Evolutionary conservation across 2,797 vertebrate species (phyloP).

Genomic region (Numenius phaeopus): DNA sequence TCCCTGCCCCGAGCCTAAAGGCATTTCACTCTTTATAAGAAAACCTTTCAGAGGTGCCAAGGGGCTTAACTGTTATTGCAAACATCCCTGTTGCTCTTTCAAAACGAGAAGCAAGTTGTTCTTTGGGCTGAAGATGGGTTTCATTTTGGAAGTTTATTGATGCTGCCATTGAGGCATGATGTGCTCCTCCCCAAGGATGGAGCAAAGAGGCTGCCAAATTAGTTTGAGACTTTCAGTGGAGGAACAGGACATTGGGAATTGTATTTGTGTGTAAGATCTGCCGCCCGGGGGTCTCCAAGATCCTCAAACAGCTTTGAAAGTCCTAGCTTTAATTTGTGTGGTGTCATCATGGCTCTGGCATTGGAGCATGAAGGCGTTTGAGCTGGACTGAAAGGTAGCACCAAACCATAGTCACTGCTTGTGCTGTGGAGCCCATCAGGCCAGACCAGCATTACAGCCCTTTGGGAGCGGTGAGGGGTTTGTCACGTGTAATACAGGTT

Average conservation of each 20-base stretch:
- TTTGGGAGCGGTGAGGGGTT: rapidly evolving
- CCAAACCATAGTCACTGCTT: not conserved
- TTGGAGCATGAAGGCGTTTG: not conserved
- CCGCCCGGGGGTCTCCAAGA: not conserved
- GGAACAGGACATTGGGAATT: not conserved
- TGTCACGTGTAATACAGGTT: not conserved
- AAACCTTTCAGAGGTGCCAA: slow-evolving; percentile 23
- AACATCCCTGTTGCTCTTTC: not conserved
- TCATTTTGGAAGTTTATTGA: not conserved
- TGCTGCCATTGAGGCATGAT: not conserved
- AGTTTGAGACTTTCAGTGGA: not conserved
- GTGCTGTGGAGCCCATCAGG: not conserved
- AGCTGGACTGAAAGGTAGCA: not conserved
- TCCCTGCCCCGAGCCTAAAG: not conserved
- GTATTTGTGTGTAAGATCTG: not conserved
- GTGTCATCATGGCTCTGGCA: not conserved
- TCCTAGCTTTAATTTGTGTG: not conserved
- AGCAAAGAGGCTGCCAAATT: not conserved
- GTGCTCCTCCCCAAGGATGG: not conserved
- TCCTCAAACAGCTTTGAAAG: not conserved
- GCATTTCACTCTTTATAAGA: not conserved
- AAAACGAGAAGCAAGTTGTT: not conserved
- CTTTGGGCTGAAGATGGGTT: not conserved
- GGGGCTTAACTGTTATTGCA: not conserved
- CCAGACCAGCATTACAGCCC: rapidly evolving